Base-by-base conservation (phyloP, 1,140 invertebrate species). In the Lanistes nyassanus region DNA sequence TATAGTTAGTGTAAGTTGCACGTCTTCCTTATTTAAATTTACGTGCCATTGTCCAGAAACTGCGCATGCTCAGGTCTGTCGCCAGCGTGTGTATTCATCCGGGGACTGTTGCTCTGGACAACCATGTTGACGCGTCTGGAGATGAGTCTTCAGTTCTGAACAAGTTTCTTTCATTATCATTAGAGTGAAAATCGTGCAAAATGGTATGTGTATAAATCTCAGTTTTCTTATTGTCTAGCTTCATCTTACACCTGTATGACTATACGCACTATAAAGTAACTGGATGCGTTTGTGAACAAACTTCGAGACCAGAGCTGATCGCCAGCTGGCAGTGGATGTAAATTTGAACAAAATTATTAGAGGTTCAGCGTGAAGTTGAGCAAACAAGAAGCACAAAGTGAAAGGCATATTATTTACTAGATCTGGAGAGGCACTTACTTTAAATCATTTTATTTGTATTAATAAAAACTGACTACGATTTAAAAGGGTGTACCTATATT, bases 61-160 rank as follows among this genome's bases (percentile, higher is more conserved):
- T 1, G 9, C 42, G 42, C 42, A 47, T 9, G 42, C 2, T 3
- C 42, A 16, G 42, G 42, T 13, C 42, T 3, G 26, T 16, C 62
- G 60, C 72, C 39, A 60, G 36, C n/a, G n/a, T n/a, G n/a, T 74
- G 11, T 79, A 71, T 65, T 78, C 80, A 81, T 83, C 81, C 81
- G 80, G 81, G 80, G 11, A 77, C 56, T 79, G 81, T 83, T 79
- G 76, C 81, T 75, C 76, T 81, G 81, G 79, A 79, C 77, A 77
- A 79, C 76, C 55, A 73, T 37, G 23, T 68, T 65, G 69, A 74
- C 67, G 66, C 69, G 26, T 26, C 56, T 4, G 62, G 21, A 68
- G 34, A 6, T 79, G 26, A 19, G 6, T 29, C 31, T 26, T 58
- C 29, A 72, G 51, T 65, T 42, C 58, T 23, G 3, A 39, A 60